Evolutionary conservation across 2,888 invertebrate genomes (phyloP), one percentile per base, ranked within the genome.

Genomic region (Argyresthia albistria): DNA sequence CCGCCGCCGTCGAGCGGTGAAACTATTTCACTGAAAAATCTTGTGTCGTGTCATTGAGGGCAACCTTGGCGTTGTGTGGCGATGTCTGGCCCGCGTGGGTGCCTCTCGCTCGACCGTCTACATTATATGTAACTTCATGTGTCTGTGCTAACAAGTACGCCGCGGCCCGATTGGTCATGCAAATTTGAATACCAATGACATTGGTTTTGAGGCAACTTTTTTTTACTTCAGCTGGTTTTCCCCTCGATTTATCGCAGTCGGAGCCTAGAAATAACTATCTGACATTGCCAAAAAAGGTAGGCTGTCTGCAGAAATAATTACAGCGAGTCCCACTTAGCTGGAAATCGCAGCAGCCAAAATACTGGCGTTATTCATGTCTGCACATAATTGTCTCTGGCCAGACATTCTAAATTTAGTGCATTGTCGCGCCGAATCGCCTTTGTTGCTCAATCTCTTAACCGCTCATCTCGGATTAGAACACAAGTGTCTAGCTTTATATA

Each of bases 21-120:
- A 81, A 86, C 80, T 83, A 83, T 84, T 86, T 82, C 77, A 77
- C 84, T 86, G 86, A 86, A 86, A 86, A 83, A 78, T 82, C 62
- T 46, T 76, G 70, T 72, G 75, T 64, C 79, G 72, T 75, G 81
- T 77, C 78, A 79, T 80, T 79, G 76, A 73, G 79, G 73, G 65
- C 82, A 83, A 80, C 86, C 86, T 84, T 86, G 84, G 73, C 75
- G 78, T 73, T 76, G 75, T 80, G 83, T 81, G 86, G 83, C 81
- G 78, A 76, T 80, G 82, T 75, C 80, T 79, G 63, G 60, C 66
- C 65, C 67, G 80, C 82, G 81, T 80, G 80, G 84, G 84, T 77
- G 82, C 73, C 76, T 16, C 9, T 46, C n/a, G n/a, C 25, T 9
- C 14, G 35, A 14, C 9, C 25, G 35, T 35, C n/a, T 39, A 39